Conservation (phyloP, 2,797 vertebrate species). For the Lithobates pipiens region DNA sequence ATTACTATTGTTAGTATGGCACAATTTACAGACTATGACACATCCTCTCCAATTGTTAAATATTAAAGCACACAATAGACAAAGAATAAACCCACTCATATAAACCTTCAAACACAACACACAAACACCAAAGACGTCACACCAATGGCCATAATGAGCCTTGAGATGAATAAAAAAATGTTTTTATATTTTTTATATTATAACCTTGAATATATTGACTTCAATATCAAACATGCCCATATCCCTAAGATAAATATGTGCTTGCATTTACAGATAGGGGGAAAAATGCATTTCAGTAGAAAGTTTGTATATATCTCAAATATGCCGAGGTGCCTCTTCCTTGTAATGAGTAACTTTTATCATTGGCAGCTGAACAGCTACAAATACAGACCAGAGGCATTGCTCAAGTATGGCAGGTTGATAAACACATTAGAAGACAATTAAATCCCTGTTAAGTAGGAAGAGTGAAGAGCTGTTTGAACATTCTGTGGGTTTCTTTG, state of each 20-base stretch:
- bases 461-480: constrained; percentile 42
- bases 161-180: not conserved
- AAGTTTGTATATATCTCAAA: not conserved
- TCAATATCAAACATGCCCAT: not conserved
- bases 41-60: not conserved
- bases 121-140: not conserved
- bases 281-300: not conserved
- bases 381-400: constrained; percentile 48
- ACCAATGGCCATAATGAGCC: not conserved
- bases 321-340: not conserved
- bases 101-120: not conserved
- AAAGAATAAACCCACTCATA: not conserved
- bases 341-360: constrained; percentile 41
- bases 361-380: constrained; percentile 13
- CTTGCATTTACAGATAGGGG: not conserved
- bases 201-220: not conserved
- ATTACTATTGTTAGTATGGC: not conserved
- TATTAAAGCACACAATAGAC: not conserved
- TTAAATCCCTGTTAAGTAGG: constrained; percentile 46
- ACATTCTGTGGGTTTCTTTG: constrained; percentile 45
- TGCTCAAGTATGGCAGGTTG: constrained; percentile 51
- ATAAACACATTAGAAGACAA: constrained; percentile 53
- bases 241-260: not conserved
- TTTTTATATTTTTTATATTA: not conserved
- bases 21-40: not conserved